These are phyloP conservation scores for Tinamus guttatus DNA, from an alignment of 2,113 vertebrate species.

Conservation along the genomic window DNA sequence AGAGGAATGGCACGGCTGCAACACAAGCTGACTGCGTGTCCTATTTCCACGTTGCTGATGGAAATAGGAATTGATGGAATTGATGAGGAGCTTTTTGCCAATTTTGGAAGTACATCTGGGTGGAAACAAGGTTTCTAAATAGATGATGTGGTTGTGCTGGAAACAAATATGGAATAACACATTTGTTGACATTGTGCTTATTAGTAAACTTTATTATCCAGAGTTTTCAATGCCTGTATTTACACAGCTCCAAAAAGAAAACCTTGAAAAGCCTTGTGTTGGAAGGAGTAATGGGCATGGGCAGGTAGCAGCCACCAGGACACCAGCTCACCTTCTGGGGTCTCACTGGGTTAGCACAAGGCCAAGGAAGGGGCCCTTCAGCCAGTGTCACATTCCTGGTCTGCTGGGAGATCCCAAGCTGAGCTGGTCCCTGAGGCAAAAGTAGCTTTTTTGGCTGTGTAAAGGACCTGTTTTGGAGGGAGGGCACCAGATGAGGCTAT, in stretches of 20 bases:
- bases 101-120: background rate
- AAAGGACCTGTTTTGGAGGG: background rate
- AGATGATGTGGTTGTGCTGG: background rate
- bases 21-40: background rate
- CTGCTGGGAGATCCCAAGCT: background rate
- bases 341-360: background rate
- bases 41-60: background rate
- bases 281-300: background rate
- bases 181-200: background rate
- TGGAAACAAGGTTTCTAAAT: background rate
- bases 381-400: fast-evolving
- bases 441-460: background rate
- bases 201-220: background rate
- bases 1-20: background rate
- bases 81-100: background rate
- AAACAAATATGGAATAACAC: background rate
- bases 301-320: background rate
- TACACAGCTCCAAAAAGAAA: background rate
- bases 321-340: background rate
- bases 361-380: background rate
- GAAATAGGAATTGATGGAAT: background rate
- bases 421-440: background rate
- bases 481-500: fast-evolving
- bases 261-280: background rate
- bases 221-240: background rate